phyloP scores from a whole-genome alignment of 2,113 vertebrate species.

The Pelvicachromis taeniatus region DNA sequence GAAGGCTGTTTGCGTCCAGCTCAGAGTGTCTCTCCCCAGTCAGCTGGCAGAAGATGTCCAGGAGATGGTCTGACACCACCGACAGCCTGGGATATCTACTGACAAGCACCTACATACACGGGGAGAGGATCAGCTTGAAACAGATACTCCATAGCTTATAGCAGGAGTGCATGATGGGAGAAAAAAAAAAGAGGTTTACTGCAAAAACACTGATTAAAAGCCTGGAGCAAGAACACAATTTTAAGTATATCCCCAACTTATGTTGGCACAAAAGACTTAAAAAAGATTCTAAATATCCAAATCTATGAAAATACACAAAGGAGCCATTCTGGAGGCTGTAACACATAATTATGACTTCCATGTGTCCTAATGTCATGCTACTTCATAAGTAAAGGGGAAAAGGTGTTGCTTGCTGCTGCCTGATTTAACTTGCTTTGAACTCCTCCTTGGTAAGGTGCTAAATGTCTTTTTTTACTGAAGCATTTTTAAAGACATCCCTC shows the following conservation, averaged over 20 bases:
- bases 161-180: not conserved
- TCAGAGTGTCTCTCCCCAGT: slow-evolving; percentile 79
- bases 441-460: not conserved
- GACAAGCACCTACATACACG: slow-evolving; percentile 76
- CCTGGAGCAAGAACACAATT: not conserved
- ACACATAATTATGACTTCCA: not conserved
- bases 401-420: not conserved
- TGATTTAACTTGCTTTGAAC: not conserved
- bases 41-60: slow-evolving; percentile 90
- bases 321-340: no score
- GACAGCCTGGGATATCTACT: slow-evolving; percentile 76
- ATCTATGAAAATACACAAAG: not conserved
- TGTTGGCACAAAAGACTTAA: not conserved
- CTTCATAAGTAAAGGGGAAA: not conserved
- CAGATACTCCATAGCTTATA: not conserved
- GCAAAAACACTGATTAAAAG: rapidly evolving
- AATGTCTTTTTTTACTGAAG: not conserved
- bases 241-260: not conserved
- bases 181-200: not conserved
- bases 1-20: not conserved
- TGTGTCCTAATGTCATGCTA: not conserved
- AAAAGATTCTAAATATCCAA: not conserved
- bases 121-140: not conserved
- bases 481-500: not conserved
- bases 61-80: slow-evolving; percentile 78